Evolutionary conservation across 2,888 invertebrate genomes (phyloP).

Genomic region (Timema podura): DNA sequence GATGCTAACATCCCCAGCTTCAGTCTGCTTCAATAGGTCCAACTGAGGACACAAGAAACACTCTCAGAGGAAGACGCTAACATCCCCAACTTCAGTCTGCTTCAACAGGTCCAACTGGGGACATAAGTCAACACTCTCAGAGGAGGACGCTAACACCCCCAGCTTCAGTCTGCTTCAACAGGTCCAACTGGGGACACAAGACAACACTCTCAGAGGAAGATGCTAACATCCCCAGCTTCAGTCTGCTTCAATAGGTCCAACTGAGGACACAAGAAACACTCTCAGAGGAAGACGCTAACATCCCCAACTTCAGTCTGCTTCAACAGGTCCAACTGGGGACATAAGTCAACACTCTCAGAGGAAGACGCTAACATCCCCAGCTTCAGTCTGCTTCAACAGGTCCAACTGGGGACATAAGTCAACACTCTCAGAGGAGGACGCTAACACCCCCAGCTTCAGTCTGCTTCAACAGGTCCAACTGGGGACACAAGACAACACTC

Average conservation of each 20-base stretch:
- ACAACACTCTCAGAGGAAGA: constrained; percentile 56
- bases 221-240: constrained; percentile 77
- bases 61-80: constrained; percentile 46
- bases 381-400: constrained; percentile 69
- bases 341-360: background rate
- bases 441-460: constrained; percentile 79
- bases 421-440: constrained; percentile 10
- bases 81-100: constrained; percentile 77
- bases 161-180: constrained; percentile 71
- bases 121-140: background rate
- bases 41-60: constrained; percentile 49
- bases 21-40: constrained; percentile 70
- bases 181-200: constrained; percentile 55
- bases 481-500: constrained; percentile 26
- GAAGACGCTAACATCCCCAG: constrained; percentile 67
- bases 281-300: constrained; percentile 49
- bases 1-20: constrained; percentile 79
- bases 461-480: constrained; percentile 72
- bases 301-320: constrained; percentile 79
- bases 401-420: constrained; percentile 56
- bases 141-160: constrained; percentile 63
- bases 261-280: constrained; percentile 44
- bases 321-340: constrained; percentile 62
- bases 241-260: constrained; percentile 71
- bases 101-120: constrained; percentile 67